Conservation (phyloP, 2,113 vertebrate genomes). For the Ptychochromis oligacanthus region DNA sequence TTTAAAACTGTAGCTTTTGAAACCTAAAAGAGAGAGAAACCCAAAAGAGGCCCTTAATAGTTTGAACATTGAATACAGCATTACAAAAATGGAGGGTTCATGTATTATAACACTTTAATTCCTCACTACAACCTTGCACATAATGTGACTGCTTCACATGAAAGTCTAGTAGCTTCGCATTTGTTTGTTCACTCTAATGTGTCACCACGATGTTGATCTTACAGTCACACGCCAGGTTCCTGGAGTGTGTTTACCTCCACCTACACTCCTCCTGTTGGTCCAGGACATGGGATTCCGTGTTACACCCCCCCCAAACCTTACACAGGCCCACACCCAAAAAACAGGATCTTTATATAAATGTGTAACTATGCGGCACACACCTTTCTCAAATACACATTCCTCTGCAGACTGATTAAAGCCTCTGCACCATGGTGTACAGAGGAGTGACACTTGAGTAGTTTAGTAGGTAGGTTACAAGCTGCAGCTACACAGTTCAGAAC, state of each 20-base stretch:
- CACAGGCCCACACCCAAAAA: constrained; percentile 77
- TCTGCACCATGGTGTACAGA: constrained; percentile 24
- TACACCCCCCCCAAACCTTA: constrained; percentile 58
- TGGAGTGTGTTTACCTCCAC: constrained; percentile 68
- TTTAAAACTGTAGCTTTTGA: neutral
- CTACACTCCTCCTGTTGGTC: constrained; percentile 51
- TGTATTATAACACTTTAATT: neutral
- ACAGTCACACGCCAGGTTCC: constrained; percentile 53
- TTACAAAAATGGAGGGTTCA: neutral
- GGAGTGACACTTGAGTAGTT: constrained; percentile 23
- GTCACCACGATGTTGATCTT: constrained; percentile 44
- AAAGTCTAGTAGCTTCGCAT: neutral
- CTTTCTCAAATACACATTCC: constrained; percentile 84
- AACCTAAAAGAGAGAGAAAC: neutral
- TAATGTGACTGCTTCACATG: neutral
- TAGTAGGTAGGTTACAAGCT: neutral
- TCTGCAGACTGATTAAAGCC: constrained; percentile 76
- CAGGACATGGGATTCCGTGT: constrained; percentile 72
- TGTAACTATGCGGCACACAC: constrained; percentile 81
- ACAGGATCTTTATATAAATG: constrained; percentile 84
- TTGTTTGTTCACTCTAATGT: constrained; percentile 49
- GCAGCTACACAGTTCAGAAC: neutral
- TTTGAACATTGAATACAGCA: rapidly evolving
- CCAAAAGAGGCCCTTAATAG: rapidly evolving
- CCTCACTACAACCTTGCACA: neutral